Conservation (phyloP, 2,113 vertebrate species). For the Terrapene triunguis region DNA sequence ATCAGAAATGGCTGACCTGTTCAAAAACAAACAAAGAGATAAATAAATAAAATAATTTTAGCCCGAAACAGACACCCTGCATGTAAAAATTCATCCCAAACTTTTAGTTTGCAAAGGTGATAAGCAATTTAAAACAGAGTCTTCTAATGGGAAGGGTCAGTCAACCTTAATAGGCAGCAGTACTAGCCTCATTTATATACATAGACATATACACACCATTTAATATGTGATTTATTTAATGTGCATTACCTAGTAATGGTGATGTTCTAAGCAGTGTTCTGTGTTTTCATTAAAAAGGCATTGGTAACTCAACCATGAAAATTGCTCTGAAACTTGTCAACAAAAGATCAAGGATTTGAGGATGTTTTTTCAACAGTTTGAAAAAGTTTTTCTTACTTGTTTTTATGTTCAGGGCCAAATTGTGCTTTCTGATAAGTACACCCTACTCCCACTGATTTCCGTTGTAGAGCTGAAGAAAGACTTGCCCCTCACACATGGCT, state of each 20-base stretch:
- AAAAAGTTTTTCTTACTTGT: fast-evolving
- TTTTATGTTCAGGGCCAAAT: background rate
- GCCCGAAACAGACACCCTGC: fast-evolving
- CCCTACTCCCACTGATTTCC: background rate
- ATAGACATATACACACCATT: background rate
- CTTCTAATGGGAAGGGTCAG: background rate
- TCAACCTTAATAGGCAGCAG: background rate
- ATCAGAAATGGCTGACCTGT: background rate
- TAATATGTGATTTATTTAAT: background rate
- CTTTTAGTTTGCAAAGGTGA: background rate
- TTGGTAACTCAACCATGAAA: background rate
- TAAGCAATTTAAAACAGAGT: background rate
- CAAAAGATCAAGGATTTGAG: background rate
- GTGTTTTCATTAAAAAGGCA: background rate
- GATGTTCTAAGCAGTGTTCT: background rate
- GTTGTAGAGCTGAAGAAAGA: background rate
- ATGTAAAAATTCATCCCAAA: background rate
- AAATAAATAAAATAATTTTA: background rate
- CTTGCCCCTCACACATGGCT: background rate
- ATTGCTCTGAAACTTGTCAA: background rate
- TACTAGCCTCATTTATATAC: background rate
- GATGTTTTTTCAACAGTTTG: background rate
- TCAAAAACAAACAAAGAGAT: too few species aligned
- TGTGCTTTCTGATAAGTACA: fast-evolving
- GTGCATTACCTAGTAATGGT: background rate